Conservation (phyloP, 2,797 vertebrate species). For the Argya squamiceps region DNA sequence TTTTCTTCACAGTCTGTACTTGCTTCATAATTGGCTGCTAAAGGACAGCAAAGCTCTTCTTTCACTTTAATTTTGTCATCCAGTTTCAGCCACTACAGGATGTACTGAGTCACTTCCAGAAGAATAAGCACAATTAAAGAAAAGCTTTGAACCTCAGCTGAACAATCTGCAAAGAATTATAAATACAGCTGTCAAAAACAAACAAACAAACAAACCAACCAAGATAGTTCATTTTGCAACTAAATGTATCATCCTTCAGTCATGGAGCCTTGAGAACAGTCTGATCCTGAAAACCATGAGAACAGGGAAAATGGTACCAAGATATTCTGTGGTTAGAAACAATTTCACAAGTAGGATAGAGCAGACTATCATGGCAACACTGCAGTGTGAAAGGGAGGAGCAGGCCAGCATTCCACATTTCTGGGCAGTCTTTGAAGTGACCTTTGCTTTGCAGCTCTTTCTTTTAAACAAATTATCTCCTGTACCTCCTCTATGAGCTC, state of each 20-base stretch:
- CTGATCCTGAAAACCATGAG: not conserved
- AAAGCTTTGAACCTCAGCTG: not conserved
- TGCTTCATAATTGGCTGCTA: not conserved
- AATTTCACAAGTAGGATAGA: not conserved
- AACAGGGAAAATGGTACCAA: not conserved
- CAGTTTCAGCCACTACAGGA: not conserved
- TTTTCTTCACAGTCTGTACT: rapidly evolving
- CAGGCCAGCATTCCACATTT: not conserved
- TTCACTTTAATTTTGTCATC: not conserved
- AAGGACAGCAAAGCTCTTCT: not conserved
- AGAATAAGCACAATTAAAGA: not conserved
- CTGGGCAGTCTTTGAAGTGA: slow-evolving; percentile 11
- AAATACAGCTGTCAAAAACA: not conserved
- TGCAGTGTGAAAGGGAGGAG: not conserved
- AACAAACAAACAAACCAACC: not conserved
- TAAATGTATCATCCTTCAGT: not conserved
- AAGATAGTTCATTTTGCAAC: not conserved
- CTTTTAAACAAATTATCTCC: slow-evolving; percentile 35
- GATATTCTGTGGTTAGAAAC: not conserved
- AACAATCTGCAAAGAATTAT: not conserved
- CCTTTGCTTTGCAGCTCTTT: slow-evolving; percentile 32
- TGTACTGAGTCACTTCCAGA: not conserved
- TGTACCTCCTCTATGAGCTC: not conserved
- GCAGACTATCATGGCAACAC: not conserved
- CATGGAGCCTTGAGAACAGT: not conserved